Evolutionary conservation across 2,113 vertebrate genomes (phyloP), one percentile per base, ranked within the genome.

Genomic region (Rafetus swinhoei): DNA sequence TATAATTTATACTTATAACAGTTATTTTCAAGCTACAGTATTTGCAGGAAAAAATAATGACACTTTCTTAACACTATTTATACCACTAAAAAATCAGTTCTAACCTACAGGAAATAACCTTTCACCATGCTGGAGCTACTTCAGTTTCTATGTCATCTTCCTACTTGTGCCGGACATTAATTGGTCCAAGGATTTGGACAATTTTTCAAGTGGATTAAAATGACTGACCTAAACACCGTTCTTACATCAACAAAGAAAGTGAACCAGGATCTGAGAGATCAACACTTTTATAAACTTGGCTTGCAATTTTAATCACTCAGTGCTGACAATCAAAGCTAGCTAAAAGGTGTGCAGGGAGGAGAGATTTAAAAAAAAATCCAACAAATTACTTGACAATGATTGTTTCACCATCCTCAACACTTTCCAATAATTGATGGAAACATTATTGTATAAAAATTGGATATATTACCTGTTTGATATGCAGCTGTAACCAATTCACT

Each of bases 1-100:
- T 80, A 88, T 53, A 95, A 94, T 87, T 65, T 93, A 88, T 86
- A 54, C 53, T 54, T 54, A 54, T 54, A 54, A 54, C 14, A 54
- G 10, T 54, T 54, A 62, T 24, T 50, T 86, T 90, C 59, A 54
- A 80, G 32, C 55, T 94, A 85, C 2, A 25, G 55, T 82, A 87
- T 93, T 93, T 86, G 39, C 8, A 62, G 52, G 24, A 82, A 90
- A 69, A 93, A 12, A 62, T 35, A 94, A 82, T 87, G 10, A 19
- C 3, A 74, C 77, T 85, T 93, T 88, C 35, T 90, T 92, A 80
- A 84, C 85, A 89, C 3, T 39, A 39, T 2, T 35, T 4, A 87
- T 60, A 53, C 69, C 90, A 90, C n/a, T 81, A 88, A 81, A 50
- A 90, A 89, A 85, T 81, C 32, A 81, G 10, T 92, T 6, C 15